These are phyloP conservation scores for Sisor rabdophorus DNA, from an alignment of 2,113 vertebrate species.

Conservation along the genomic window DNA sequence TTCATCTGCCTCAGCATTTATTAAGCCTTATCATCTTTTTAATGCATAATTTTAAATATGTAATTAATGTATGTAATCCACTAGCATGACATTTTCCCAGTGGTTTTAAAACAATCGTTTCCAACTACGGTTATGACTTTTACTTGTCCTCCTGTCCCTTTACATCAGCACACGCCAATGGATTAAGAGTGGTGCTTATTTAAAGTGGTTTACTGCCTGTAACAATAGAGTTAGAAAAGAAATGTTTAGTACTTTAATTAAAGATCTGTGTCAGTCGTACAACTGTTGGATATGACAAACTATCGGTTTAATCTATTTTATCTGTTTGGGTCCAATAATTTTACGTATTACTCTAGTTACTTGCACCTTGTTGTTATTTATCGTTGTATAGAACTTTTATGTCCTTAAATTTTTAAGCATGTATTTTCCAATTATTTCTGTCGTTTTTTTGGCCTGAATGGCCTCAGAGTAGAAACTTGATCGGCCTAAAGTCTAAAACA, in stretches of 20 bases:
- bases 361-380: background rate
- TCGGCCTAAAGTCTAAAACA: background rate
- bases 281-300: background rate
- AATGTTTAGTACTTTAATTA: conserved; percentile 1
- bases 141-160: conserved; percentile 34
- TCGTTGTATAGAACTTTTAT: background rate
- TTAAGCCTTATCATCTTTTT: conserved; percentile 30
- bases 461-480: too few species aligned
- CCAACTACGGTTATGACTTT: conserved; percentile 40
- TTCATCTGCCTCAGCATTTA: conserved; percentile 37
- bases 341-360: background rate
- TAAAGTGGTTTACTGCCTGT: conserved; percentile 23
- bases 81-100: conserved; percentile 32
- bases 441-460: background rate
- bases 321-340: background rate
- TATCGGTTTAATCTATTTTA: background rate
- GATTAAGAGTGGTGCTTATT: conserved; percentile 27
- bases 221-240: conserved; percentile 16
- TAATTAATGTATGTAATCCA: conserved; percentile 38
- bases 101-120: conserved; percentile 20
- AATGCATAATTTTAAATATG: conserved; percentile 36
- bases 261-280: background rate
- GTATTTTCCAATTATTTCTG: background rate
- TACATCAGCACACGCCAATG: conserved; percentile 19
- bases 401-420: background rate